Base-by-base conservation (phyloP, 2,888 invertebrate genomes). In the Cactoblastis cactorum region DNA sequence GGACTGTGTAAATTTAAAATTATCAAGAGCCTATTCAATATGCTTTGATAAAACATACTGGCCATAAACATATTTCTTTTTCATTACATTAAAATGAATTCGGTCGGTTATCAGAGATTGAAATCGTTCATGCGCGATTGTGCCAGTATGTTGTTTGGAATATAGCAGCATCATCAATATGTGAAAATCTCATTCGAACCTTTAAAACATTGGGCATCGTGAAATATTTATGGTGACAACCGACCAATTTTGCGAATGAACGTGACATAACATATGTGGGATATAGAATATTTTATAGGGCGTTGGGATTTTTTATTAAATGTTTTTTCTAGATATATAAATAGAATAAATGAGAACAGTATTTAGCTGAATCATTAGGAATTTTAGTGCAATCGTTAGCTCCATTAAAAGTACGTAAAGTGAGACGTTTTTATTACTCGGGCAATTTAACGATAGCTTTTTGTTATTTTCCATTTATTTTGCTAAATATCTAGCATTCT, bases 101-200 rank as follows among this genome's bases (percentile, higher is more conserved):
- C 62, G 58, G 68, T 71, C 62, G 58, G 68, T 72, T 74, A 49
- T 67, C 65, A 72, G 75, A 74, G 65, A 75, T 77, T 71, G 77
- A 71, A 81, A 77, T 74, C 81, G 75, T 65, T 71, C 74, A 79
- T 74, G 75, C 78, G 77, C 77, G 77, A 74, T 71, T 69, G 67
- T 71, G 61, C 57, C 70, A 66, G 61, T 61, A 61, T 61, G 73
- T 76, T 81, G 77, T 85, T 83, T 77, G 77, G 71, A 76, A 76
- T 78, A 73, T 73, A 73, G 74, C 76, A 77, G 78, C 78, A 81
- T 81, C 78, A 81, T 83, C 78, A 83, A 84, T 83, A 82, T 77
- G 74, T 80, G 80, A 83, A 83, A 82, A 81, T 78, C 77, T 80
- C 80, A 78, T 83, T 79, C 76, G 68, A 69, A 63, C 61, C 69